Conservation (phyloP, 2,888 invertebrate genomes). For the Pseudolycoriella hygida region DNA sequence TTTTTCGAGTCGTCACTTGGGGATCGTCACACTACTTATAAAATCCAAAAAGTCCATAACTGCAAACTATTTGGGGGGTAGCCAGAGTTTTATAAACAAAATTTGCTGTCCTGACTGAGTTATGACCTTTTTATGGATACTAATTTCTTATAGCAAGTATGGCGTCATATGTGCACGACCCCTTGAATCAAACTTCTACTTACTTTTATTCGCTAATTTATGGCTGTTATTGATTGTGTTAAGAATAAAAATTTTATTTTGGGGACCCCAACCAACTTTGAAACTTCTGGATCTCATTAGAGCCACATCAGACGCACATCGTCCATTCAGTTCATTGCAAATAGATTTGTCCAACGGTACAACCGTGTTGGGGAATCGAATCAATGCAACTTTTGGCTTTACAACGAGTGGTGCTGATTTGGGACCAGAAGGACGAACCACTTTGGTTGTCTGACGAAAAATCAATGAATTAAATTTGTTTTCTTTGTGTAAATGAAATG, state of each 20-base stretch:
- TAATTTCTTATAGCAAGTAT: too few relatives aligned
- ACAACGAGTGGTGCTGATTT: slow-evolving; percentile 18
- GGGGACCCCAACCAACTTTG: slow-evolving; percentile 58
- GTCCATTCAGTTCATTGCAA: slow-evolving; percentile 18
- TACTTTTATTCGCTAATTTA: slow-evolving; percentile 24
- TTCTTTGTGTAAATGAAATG: neutral
- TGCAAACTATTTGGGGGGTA: too few relatives aligned
- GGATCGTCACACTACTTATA: too few relatives aligned
- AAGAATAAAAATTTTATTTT: slow-evolving; percentile 25
- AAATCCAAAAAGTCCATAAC: too few relatives aligned
- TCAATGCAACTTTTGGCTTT: slow-evolving; percentile 29
- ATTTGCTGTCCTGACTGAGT: too few relatives aligned
- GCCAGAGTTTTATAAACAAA: too few relatives aligned
- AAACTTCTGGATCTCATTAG: slow-evolving; percentile 44
- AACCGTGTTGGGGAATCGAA: slow-evolving; percentile 26
- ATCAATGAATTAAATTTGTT: neutral
- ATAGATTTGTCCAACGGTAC: slow-evolving; percentile 26
- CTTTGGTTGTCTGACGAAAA: slow-evolving; percentile 8
- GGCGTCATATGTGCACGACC: too few relatives aligned
- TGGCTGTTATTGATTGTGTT: slow-evolving; percentile 14
- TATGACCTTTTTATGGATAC: too few relatives aligned
- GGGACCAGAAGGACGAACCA: slow-evolving; percentile 10
- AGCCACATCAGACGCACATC: slow-evolving; percentile 36
- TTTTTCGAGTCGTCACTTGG: too few relatives aligned
- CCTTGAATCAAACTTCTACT: too few relatives aligned